phyloP scores from a whole-genome alignment of 2,113 vertebrate species.

The Brachyistius frenatus region DNA sequence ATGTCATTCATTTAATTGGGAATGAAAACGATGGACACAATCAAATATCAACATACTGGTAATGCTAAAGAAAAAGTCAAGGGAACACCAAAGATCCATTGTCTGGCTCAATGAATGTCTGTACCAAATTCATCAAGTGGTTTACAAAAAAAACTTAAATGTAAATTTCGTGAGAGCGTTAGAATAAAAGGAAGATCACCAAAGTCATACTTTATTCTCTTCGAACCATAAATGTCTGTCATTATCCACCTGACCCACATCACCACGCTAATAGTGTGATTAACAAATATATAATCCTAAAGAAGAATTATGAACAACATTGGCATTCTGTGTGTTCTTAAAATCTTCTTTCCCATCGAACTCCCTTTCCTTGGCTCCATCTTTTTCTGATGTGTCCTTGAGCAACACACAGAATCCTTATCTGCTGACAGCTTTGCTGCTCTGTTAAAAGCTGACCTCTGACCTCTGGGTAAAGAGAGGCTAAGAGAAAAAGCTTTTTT shows the following conservation, averaged over 20 bases:
- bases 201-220: too few relatives aligned
- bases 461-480: not conserved
- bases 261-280: too few relatives aligned
- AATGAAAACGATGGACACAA: not conserved
- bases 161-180: not conserved
- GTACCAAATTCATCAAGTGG: not conserved
- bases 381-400: conserved; percentile 26
- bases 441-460: conserved; percentile 2
- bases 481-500: not conserved
- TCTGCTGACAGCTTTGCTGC: conserved; percentile 1
- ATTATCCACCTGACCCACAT: too few relatives aligned
- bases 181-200: not conserved
- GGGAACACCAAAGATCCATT: not conserved
- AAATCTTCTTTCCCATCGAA: not conserved
- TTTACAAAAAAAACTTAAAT: not conserved
- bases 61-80: not conserved
- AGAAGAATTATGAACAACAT: not conserved
- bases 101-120: too few relatives aligned
- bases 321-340: not conserved
- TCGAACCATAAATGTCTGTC: too few relatives aligned
- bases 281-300: not conserved
- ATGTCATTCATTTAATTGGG: too few relatives aligned
- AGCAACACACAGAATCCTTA: conserved; percentile 22
- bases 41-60: too few relatives aligned
- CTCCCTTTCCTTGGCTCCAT: not conserved